Evolutionary conservation across 1,140 invertebrate genomes (phyloP), one percentile per base, ranked within the genome.

Genomic region (Leptopilina clavipes): DNA sequence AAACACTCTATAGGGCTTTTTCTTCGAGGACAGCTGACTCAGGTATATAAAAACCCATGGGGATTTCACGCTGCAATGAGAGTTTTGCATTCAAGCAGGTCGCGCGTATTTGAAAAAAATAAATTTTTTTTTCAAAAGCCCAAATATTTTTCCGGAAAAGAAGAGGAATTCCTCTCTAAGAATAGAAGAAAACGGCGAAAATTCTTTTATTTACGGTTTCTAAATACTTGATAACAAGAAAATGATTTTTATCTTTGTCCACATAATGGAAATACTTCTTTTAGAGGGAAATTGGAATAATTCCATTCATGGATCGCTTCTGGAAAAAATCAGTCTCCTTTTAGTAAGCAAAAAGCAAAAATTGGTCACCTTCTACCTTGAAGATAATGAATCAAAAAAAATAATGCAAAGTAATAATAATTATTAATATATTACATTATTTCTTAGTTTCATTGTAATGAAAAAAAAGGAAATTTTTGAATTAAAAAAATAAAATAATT

Each of bases 21-120:
- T 22, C 11, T 40, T 44, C 72, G 76, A 70, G 52, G 77, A 81
- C 70, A 78, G 81, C 81, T 84, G 85, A 85, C 77, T 86, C 85
- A 84, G 84, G 75, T 85, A 84, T 56, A 76, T 76, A 40, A 40
- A 31, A 76, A 74, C 77, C 78, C 75, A 65, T 22, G 77, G 79
- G 80, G 82, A 81, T 75, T 74, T 77, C 43, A 70, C 76, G 71
- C 74, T 59, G 73, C 73, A 76, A 82, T 77, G 76, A 83, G 76
- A 79, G 78, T 82, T 40, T 82, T 80, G 80, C 74, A 31, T 71
- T 79, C 76, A 10, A 74, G 77, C 76, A 78, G 81, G 78, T 77
- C 18, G 18, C 19, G 48, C 59, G 48, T 56, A 59, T 1, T 12
- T 12, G 12, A 22, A 25, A 25, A 59, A 59, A 25, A 19, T n/a